Base-by-base conservation (phyloP, 1,140 invertebrate species). In the Zaprionus ornatus region DNA sequence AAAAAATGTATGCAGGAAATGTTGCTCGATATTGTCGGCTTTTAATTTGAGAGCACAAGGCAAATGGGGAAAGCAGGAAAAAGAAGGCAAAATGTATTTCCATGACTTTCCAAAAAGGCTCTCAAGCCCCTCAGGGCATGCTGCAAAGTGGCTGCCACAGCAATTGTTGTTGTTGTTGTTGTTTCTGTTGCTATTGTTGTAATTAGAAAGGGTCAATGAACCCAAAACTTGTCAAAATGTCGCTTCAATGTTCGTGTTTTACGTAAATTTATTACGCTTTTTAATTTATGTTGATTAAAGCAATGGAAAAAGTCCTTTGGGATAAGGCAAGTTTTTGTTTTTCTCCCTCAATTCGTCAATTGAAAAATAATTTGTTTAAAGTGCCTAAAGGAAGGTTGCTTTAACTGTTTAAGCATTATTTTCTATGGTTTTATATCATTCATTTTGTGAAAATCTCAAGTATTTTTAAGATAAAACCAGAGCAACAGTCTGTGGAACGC, bases 171-270 rank as follows among this genome's bases (percentile, higher is more conserved):
- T 65, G 42, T 74, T 64, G 21, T 71, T 67, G 25, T 64, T 71
- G 73, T 60, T 15, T 4, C 15, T 40, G 37, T n/a, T 56, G 54
- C 64, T 65, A 23, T 72, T 67, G 25, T 71, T 71, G 74, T 60
- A 73, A 74, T 77, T 80, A 62, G 60, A 77, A 77, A 25, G 77
- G 60, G 64, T 65, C 74, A 74, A 79, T 79, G 77, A 79, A 79
- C 77, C 69, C 60, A 19, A 69, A 68, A 77, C 55, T 77, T 73
- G 70, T 73, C 64, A 67, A 72, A 74, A 64, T 62, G 55, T 71
- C 66, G 64, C 40, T 54, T 60, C 64, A 74, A 69, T 35, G 29
- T 61, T 59, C 21, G 19, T 55, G 13, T 61, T 66, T 60, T 4
- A 35, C 48, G 40, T 9, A 48, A 69, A 74, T 70, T 69, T 57